phyloP scores from a whole-genome alignment of 2,113 vertebrate genomes.

The Brienomyrus brachyistius region DNA sequence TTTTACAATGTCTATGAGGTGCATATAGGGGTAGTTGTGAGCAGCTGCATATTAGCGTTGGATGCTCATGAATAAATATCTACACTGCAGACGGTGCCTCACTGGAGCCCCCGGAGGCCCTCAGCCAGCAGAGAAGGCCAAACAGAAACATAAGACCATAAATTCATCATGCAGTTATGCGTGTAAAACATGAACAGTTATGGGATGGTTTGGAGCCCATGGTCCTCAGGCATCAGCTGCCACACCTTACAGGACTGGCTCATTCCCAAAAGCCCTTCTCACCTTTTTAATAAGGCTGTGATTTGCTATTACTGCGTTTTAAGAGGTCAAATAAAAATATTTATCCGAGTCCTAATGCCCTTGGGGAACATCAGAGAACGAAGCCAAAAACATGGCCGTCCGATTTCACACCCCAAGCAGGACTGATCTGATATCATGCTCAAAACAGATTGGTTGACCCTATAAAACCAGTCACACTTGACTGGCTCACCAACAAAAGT shows the following conservation, averaged over 20 bases:
- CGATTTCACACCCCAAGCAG: background rate
- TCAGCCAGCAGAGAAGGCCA: constrained; percentile 25
- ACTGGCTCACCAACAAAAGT: background rate
- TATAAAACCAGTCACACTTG: background rate
- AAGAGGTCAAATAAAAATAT: constrained; percentile 52
- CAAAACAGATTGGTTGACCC: background rate
- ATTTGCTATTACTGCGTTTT: constrained; percentile 54
- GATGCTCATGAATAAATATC: background rate
- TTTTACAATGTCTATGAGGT: background rate
- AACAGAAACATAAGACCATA: constrained; percentile 48
- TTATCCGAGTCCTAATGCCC: constrained; percentile 44
- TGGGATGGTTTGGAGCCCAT: constrained; percentile 36
- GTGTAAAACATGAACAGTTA: constrained; percentile 60
- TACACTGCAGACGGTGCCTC: background rate
- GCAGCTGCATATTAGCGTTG: background rate
- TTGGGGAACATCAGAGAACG: constrained; percentile 15
- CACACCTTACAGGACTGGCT: constrained; percentile 36
- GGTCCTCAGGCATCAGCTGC: constrained; percentile 15
- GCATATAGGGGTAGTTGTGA: background rate
- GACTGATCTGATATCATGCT: constrained; percentile 58
- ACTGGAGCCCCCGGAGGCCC: background rate
- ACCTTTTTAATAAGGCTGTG: constrained; percentile 58
- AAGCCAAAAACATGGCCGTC: background rate
- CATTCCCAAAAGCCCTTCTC: constrained; percentile 45
- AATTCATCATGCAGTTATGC: constrained; percentile 42